Conservation (phyloP, 2,888 invertebrate genomes). For the Acanthosepion lycidas region DNA sequence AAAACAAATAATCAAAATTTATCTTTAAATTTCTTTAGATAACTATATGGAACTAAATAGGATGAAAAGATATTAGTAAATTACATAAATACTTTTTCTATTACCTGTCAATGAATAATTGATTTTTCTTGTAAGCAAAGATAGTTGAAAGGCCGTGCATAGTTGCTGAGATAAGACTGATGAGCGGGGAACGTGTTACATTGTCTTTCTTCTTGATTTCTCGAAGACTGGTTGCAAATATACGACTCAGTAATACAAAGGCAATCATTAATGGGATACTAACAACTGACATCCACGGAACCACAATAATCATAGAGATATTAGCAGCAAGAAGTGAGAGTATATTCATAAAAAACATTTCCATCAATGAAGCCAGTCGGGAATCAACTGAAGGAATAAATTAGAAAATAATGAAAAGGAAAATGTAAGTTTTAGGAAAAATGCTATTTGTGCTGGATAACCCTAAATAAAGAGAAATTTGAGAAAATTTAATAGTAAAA, state of each 20-base stretch:
- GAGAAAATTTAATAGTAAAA: too few species aligned
- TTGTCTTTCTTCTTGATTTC: conserved; percentile 76
- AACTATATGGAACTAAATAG: too few species aligned
- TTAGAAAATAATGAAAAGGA: conserved; percentile 34
- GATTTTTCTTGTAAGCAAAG: conserved; percentile 79
- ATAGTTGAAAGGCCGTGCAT: conserved; percentile 80
- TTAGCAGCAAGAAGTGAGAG: conserved; percentile 85
- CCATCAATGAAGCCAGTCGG: conserved; percentile 78
- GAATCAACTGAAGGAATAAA: conserved; percentile 64
- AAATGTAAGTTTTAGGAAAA: neutral
- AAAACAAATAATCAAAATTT: too few species aligned
- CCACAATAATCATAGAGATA: conserved; percentile 87
- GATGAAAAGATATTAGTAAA: neutral
- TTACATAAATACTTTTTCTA: conserved; percentile 42
- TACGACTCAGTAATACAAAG: conserved; percentile 72
- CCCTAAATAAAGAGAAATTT: too few species aligned
- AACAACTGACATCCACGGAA: conserved; percentile 79
- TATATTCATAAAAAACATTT: conserved; percentile 78
- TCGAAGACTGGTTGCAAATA: conserved; percentile 74
- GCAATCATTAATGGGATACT: conserved; percentile 72
- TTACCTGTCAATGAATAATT: conserved; percentile 72
- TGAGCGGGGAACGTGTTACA: conserved; percentile 78
- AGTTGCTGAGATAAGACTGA: conserved; percentile 79
- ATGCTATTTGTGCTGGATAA: neutral
- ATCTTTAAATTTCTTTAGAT: too few species aligned